These are phyloP conservation scores for Xenotilapia flavipinnis DNA, from an alignment of 2,113 vertebrate species.

Conservation along the genomic window DNA sequence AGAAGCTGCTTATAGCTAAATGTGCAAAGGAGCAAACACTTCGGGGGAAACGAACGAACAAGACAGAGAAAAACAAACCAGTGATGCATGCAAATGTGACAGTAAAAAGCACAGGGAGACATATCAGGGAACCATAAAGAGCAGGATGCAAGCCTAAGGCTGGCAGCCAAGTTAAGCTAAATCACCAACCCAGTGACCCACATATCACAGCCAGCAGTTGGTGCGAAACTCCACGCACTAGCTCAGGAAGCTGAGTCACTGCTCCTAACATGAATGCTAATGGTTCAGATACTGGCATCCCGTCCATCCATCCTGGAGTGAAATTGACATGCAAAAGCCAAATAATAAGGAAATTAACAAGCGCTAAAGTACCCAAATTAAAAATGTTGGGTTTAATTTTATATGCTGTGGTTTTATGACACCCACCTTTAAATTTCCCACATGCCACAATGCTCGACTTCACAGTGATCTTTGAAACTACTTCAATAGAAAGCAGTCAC, in stretches of 20 bases:
- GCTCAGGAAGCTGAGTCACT: not conserved
- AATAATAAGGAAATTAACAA: not conserved
- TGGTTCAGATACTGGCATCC: slow-evolving; percentile 1
- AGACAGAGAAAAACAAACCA: not conserved
- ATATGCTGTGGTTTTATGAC: not conserved
- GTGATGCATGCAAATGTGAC: not conserved
- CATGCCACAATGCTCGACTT: not conserved
- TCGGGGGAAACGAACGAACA: not conserved
- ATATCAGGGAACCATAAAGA: slow-evolving; percentile 6
- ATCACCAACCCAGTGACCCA: slow-evolving; percentile 57
- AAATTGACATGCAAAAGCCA: not conserved
- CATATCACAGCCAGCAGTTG: slow-evolving; percentile 25
- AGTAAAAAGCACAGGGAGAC: not conserved
- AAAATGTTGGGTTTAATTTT: not conserved
- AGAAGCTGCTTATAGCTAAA: not conserved
- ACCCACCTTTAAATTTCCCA: not conserved
- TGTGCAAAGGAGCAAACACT: not conserved
- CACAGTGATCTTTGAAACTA: not conserved
- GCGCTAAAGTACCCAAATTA: not conserved
- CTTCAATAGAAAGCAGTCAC: not conserved
- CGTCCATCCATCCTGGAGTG: not conserved
- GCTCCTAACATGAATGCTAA: not conserved
- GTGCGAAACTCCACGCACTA: not conserved
- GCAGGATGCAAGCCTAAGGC: not conserved
- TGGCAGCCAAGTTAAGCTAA: slow-evolving; percentile 8